A percentile compares a stretch with the other conserved stretches of the same genome.
phyloP scores from a whole-genome alignment of 2,797 vertebrate species.

The Helostoma temminkii region DNA sequence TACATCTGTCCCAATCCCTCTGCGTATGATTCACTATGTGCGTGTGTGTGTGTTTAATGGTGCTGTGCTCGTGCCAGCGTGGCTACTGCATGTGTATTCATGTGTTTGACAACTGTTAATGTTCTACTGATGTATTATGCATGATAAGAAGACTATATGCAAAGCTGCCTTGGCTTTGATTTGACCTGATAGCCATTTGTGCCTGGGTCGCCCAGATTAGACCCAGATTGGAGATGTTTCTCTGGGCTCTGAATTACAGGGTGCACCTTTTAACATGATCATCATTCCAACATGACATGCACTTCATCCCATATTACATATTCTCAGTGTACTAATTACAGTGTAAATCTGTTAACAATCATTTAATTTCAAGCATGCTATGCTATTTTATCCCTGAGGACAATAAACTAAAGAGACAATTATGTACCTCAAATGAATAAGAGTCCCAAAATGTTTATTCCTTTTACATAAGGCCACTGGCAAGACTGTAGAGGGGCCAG shows the following conservation, averaged over 20 bases:
- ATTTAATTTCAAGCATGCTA: slow-evolving; percentile 9
- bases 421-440: slow-evolving; percentile 36
- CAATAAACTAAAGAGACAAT: not conserved
- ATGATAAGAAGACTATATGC: slow-evolving; percentile 78
- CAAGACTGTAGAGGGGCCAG: slow-evolving; percentile 63
- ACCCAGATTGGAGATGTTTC: slow-evolving; percentile 65
- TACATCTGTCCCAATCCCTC: slow-evolving; percentile 55
- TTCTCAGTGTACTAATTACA: not conserved
- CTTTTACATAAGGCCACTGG: slow-evolving; percentile 68
- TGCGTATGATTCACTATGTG: slow-evolving; percentile 47
- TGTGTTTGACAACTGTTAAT: slow-evolving; percentile 58
- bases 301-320: slow-evolving; percentile 20
- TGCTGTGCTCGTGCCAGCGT: slow-evolving; percentile 24
- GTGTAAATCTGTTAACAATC: slow-evolving; percentile 28
- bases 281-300: slow-evolving; percentile 30
- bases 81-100: slow-evolving; percentile 50
- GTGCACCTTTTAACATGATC: slow-evolving; percentile 56
- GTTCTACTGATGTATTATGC: slow-evolving; percentile 68
- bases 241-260: slow-evolving; percentile 54
- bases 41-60: slow-evolving; percentile 24
- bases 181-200: slow-evolving; percentile 77
- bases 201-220: slow-evolving; percentile 81
- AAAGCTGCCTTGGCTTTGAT: slow-evolving; percentile 79
- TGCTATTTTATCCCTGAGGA: slow-evolving; percentile 35
- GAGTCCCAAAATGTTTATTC: slow-evolving; percentile 47